Percentiles rank a stretch among this genome's conserved stretches.
Conservation (phyloP, 2,888 invertebrate species). For the Oscheius sp. region DNA sequence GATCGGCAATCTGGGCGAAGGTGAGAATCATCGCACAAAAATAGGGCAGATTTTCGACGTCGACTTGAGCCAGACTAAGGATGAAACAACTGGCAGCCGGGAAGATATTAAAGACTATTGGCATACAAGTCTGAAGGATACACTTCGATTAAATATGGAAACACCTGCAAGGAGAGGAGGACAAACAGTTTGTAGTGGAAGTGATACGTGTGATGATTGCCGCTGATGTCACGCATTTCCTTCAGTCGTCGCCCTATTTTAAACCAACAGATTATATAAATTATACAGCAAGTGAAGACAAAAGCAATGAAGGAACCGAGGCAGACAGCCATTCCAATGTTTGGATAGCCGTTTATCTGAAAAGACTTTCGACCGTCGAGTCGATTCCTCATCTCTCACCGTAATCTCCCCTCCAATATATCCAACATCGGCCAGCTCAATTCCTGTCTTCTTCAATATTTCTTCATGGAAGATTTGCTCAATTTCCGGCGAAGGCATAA, state of each 20-base stretch:
- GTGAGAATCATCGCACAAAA: background rate
- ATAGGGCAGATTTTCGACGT: background rate
- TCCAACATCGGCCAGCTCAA: background rate
- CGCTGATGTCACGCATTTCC: background rate
- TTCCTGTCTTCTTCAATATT: background rate
- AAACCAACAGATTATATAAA: constrained; percentile 2
- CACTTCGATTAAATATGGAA: too few relatives aligned
- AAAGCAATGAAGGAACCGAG: background rate
- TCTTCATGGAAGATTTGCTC: background rate
- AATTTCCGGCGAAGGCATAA: background rate
- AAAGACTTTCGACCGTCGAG: too few relatives aligned
- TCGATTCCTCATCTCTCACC: background rate
- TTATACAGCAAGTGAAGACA: background rate
- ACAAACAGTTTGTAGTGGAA: constrained; percentile 13
- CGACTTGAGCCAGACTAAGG: background rate
- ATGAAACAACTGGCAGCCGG: background rate
- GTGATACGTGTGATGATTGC: background rate
- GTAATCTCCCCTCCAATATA: constrained; percentile 4
- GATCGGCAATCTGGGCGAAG: constrained; percentile 11
- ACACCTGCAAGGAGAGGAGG: constrained; percentile 16
- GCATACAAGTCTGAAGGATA: constrained; percentile 15
- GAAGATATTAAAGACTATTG: background rate
- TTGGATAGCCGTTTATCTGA: too few relatives aligned
- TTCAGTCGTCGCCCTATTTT: constrained; percentile 13
- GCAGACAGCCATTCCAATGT: background rate